These are phyloP conservation scores for Aphidius colemani DNA, from an alignment of 2,888 invertebrate species.

Conservation along the genomic window DNA sequence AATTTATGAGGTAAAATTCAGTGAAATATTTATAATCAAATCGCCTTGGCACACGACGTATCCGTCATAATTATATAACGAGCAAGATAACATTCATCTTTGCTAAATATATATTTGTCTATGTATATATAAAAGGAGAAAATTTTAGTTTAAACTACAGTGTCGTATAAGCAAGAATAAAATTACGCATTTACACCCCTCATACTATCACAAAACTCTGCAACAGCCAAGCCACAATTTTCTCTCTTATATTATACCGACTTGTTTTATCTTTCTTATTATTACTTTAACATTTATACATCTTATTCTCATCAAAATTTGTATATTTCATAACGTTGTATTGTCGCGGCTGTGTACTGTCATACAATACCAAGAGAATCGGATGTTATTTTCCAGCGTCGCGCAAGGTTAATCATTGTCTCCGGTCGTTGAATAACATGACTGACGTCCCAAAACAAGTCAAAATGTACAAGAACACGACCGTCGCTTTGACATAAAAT, in stretches of 20 bases:
- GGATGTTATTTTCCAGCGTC: constrained; percentile 54
- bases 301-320: constrained; percentile 7
- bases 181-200: constrained; percentile 38
- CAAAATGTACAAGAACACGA: constrained; percentile 12
- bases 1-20: constrained; percentile 20
- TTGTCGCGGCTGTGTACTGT: constrained; percentile 12
- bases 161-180: constrained; percentile 23
- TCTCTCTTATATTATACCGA: neutral
- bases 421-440: constrained; percentile 38
- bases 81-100: constrained; percentile 14
- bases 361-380: constrained; percentile 29
- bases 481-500: constrained; percentile 6
- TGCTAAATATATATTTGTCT: neutral
- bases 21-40: constrained; percentile 25
- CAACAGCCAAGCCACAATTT: no score
- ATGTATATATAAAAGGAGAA: constrained; percentile 5
- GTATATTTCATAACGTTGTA: constrained; percentile 11
- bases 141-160: neutral
- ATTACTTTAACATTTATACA: neutral
- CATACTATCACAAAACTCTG: neutral
- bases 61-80: constrained; percentile 25
- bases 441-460: constrained; percentile 52
- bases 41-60: constrained; percentile 20
- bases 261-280: neutral
- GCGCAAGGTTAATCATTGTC: constrained; percentile 57